Percentiles rank a stretch among this genome's conserved stretches.
Conservation (phyloP, 2,113 vertebrate species). For the Microcebus jonahi region DNA sequence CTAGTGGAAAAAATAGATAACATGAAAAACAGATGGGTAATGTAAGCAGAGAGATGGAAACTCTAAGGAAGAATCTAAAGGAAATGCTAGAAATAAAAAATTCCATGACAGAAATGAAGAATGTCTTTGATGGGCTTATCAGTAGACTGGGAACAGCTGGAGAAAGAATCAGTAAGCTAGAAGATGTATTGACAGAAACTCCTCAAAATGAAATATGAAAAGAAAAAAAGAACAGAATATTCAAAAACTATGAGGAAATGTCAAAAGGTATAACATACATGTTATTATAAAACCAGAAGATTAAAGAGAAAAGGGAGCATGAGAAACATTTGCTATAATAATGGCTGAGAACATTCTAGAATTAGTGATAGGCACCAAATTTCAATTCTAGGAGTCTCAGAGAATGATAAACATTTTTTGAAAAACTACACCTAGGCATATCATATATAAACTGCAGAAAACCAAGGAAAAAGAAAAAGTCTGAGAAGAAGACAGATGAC, state of each 20-base stretch:
- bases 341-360: not conserved
- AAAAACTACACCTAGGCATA: not conserved
- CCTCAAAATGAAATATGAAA: too few species aligned
- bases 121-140: not conserved
- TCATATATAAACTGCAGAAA: not conserved
- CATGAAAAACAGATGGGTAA: rapidly evolving
- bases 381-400: not conserved
- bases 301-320: not conserved
- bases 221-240: too few species aligned
- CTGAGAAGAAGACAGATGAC: not conserved
- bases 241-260: not conserved
- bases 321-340: not conserved
- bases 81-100: not conserved
- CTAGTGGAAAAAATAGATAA: not conserved
- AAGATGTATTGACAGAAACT: not conserved
- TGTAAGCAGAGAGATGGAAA: not conserved
- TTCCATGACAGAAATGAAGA: not conserved
- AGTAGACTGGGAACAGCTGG: not conserved
- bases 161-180: not conserved
- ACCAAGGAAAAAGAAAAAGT: not conserved
- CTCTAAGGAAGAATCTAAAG: not conserved
- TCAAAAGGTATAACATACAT: not conserved
- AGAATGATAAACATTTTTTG: not conserved
- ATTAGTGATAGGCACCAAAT: not conserved
- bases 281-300: not conserved